Evolutionary conservation across 2,888 invertebrate species (phyloP).

Genomic region (Heteromurus nitidus): DNA sequence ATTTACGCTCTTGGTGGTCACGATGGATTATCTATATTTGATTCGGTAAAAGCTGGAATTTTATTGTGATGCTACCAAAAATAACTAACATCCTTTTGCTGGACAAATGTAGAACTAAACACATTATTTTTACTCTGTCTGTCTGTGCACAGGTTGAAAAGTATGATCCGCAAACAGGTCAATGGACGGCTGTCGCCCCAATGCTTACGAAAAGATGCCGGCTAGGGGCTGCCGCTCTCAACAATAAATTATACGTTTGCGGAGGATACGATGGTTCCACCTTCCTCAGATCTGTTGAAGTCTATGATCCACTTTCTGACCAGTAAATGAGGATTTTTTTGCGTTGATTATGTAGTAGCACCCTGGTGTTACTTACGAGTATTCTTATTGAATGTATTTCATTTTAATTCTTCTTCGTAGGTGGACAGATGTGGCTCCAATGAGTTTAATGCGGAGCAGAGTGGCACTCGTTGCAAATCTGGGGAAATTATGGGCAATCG

Average conservation of each 20-base stretch:
- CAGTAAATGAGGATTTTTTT: slow-evolving; percentile 76
- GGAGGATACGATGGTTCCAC: slow-evolving; percentile 91
- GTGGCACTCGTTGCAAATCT: slow-evolving; percentile 89
- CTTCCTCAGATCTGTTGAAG: slow-evolving; percentile 88
- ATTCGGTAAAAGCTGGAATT: slow-evolving; percentile 79
- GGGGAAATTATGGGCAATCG: slow-evolving; percentile 89
- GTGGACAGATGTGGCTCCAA: slow-evolving; percentile 86
- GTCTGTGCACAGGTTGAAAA: slow-evolving; percentile 80
- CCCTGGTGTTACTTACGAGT: background rate
- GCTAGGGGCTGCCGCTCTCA: slow-evolving; percentile 87
- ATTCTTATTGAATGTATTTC: background rate
- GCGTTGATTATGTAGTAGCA: background rate
- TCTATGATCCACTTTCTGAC: slow-evolving; percentile 84
- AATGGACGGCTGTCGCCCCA: slow-evolving; percentile 85
- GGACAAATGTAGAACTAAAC: background rate
- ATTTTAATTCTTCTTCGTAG: slow-evolving; percentile 75
- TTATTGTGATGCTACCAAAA: slow-evolving; percentile 4
- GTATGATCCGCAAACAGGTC: slow-evolving; percentile 84
- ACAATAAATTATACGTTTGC: slow-evolving; percentile 88
- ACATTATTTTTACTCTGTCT: background rate
- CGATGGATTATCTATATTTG: slow-evolving; percentile 90
- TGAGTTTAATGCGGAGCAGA: slow-evolving; percentile 88
- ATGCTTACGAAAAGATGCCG: slow-evolving; percentile 87
- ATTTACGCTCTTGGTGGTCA: slow-evolving; percentile 91
- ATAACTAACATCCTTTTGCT: background rate